Conservation (phyloP, 2,888 invertebrate genomes). For the Dasysyrphus albostriatus region DNA sequence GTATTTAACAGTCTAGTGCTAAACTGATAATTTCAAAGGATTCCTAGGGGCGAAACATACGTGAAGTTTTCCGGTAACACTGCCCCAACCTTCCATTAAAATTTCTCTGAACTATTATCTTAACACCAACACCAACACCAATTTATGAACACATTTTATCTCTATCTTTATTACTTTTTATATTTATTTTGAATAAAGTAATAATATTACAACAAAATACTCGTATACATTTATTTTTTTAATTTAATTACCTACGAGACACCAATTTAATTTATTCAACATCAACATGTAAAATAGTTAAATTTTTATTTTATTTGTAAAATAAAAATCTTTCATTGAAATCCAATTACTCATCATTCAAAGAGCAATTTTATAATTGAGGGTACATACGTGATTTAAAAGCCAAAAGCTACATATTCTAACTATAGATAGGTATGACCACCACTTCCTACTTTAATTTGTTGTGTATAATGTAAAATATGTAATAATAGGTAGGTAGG, state of each 20-base stretch:
- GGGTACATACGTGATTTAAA: not conserved
- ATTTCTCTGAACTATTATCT: no score
- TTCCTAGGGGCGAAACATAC: no score
- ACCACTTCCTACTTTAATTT: not conserved
- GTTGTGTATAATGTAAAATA: not conserved
- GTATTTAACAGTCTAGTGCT: no score
- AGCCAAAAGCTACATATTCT: not conserved
- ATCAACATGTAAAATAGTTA: not conserved
- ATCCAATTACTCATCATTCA: not conserved
- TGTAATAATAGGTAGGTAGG: no score
- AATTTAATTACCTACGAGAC: not conserved
- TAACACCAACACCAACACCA: no score
- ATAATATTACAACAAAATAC: not conserved
- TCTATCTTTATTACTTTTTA: no score
- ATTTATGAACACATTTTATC: no score
- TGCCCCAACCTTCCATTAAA: no score
- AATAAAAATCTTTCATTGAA: not conserved
- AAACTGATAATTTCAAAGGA: no score
- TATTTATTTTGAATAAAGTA: no score
- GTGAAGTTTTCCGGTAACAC: no score
- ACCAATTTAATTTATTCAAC: not conserved
- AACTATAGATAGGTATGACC: not conserved
- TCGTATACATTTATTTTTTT: no score
- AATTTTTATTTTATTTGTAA: not conserved
- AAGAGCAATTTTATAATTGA: not conserved